Conservation (phyloP, 1,140 invertebrate genomes). For the Lepidurus couesii region DNA sequence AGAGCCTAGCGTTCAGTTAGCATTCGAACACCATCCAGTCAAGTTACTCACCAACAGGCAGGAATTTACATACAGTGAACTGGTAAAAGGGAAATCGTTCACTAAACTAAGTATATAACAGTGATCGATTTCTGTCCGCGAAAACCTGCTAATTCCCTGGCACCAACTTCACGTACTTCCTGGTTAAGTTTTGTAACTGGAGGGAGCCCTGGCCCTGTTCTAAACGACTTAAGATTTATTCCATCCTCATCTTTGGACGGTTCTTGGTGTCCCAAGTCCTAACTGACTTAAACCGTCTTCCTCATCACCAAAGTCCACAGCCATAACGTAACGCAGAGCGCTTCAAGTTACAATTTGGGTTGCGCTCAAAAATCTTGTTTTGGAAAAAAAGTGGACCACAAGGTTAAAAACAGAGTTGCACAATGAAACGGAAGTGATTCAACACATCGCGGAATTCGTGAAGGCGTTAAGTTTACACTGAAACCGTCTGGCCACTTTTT, state of each 20-base stretch:
- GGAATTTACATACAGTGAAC: not conserved
- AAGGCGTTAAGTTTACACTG: not conserved
- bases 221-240: constrained; percentile 6
- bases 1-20: constrained; percentile 10
- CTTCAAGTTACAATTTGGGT: constrained; percentile 1
- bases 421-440: constrained; percentile 18
- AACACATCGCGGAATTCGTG: not conserved
- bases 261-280: not conserved
- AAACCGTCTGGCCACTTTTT: not conserved
- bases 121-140: not conserved
- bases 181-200: not conserved
- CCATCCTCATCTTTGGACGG: not conserved
- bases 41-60: not conserved
- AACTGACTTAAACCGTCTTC: constrained; percentile 10
- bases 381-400: not conserved
- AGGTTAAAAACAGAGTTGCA: constrained; percentile 8
- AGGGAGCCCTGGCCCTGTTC: not conserved
- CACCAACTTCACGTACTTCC: not conserved
- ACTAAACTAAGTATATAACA: not conserved
- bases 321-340: not conserved
- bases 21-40: constrained; percentile 2
- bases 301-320: constrained; percentile 10
- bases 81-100: not conserved
- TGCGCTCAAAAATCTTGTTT: not conserved
- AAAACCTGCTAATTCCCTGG: not conserved